These are phyloP conservation scores for Zoroaster sp. DNA, from an alignment of 53 echinoderm and acorn worm genomes.

Conservation along the genomic window DNA sequence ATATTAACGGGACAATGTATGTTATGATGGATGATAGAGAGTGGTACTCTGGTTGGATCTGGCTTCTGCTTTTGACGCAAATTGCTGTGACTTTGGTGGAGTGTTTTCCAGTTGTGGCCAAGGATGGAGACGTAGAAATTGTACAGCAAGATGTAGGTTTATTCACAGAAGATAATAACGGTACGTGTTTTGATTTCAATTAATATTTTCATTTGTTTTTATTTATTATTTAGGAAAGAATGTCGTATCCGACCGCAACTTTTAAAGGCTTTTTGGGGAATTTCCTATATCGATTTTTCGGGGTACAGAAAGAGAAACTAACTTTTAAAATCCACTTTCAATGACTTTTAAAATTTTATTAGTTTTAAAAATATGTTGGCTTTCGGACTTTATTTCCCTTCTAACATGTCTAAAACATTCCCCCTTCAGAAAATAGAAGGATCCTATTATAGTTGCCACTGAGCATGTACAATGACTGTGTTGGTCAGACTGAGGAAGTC, in stretches of 20 bases:
- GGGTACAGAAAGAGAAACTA: background rate
- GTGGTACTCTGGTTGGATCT: conserved; percentile 1
- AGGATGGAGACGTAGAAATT: background rate
- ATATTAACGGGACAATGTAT: background rate
- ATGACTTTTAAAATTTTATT: no score
- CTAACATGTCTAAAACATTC: no score
- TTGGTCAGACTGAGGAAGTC: no score
- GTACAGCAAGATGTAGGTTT: background rate
- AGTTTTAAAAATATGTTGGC: no score
- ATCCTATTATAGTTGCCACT: no score
- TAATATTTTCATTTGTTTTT: background rate
- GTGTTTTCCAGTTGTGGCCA: background rate
- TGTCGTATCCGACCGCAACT: background rate
- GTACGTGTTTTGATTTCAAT: background rate
- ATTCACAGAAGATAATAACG: background rate
- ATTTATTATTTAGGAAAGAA: background rate
- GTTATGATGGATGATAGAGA: conserved; percentile 12
- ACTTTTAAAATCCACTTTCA: no score
- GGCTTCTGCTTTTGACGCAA: conserved; percentile 5
- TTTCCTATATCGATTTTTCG: background rate
- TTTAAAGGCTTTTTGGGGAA: background rate
- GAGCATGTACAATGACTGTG: no score
- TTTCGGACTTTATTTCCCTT: no score
- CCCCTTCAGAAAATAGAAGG: no score
- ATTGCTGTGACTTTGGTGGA: background rate